A percentile compares a stretch with the other conserved stretches of the same genome.
phyloP scores from a whole-genome alignment of 2,797 vertebrate genomes.

The Benthosema pterotum region DNA sequence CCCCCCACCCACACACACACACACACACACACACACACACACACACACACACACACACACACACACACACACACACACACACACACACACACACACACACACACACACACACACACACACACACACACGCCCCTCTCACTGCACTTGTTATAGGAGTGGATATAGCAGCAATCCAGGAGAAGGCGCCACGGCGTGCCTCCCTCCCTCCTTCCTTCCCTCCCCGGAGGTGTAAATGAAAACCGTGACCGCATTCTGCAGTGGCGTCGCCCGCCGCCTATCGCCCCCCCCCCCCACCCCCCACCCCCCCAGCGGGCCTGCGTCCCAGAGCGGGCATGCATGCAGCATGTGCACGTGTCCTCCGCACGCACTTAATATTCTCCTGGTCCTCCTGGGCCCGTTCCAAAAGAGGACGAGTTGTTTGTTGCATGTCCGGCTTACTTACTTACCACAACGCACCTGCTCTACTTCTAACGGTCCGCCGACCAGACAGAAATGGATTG shows the following conservation, averaged over 20 bases:
- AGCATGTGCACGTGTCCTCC: slow-evolving; percentile 40
- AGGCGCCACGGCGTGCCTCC: slow-evolving; percentile 42
- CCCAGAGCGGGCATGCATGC: slow-evolving; percentile 15
- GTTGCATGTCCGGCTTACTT: slow-evolving; percentile 48
- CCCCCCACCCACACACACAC: not conserved
- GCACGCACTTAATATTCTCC: too few relatives aligned
- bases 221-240: slow-evolving; percentile 59
- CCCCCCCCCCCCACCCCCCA: too few relatives aligned
- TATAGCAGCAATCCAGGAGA: slow-evolving; percentile 30
- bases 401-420: slow-evolving; percentile 48
- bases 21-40: slow-evolving; percentile 36
- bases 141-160: slow-evolving; percentile 25
- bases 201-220: slow-evolving; percentile 22
- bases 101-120: too few relatives aligned
- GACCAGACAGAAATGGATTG: slow-evolving; percentile 34
- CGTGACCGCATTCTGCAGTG: slow-evolving; percentile 41
- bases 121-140: slow-evolving; percentile 28
- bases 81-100: slow-evolving; percentile 6
- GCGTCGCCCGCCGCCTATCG: slow-evolving; percentile 14
- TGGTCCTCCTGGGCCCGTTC: slow-evolving; percentile 41
- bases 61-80: not conserved
- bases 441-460: slow-evolving; percentile 48
- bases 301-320: not conserved
- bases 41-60: not conserved
- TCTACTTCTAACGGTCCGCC: slow-evolving; percentile 36